Percentiles rank a stretch among this genome's conserved stretches.
Conservation (phyloP, 2,113 vertebrate species). For the Dromaius novaehollandiae region DNA sequence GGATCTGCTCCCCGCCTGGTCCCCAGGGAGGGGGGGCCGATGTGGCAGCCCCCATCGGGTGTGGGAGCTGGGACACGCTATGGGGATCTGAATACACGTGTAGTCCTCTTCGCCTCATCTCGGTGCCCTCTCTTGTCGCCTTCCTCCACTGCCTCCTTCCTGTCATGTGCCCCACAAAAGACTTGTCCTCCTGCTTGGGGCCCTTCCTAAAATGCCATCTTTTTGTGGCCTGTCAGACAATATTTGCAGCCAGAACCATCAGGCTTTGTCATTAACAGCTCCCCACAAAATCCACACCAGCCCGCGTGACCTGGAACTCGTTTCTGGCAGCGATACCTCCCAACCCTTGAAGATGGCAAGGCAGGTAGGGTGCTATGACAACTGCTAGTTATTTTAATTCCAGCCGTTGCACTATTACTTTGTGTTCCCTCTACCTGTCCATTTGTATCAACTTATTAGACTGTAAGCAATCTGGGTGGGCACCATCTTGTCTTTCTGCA, state of each 20-base stretch:
- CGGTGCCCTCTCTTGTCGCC: rapidly evolving
- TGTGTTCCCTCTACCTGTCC: not conserved
- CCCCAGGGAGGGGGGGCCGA: not conserved
- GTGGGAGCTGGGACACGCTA: too few relatives aligned
- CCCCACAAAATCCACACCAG: not conserved
- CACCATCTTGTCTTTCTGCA: not conserved
- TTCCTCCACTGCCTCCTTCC: rapidly evolving
- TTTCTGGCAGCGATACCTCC: not conserved
- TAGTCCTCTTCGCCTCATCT: not conserved
- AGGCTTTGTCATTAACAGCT: not conserved
- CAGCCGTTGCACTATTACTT: not conserved
- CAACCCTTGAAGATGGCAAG: not conserved
- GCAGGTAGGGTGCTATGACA: not conserved
- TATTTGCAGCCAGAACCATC: not conserved
- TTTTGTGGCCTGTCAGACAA: not conserved
- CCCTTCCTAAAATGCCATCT: not conserved
- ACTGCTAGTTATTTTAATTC: not conserved
- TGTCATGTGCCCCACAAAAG: not conserved
- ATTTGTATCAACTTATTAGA: not conserved
- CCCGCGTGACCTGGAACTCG: not conserved
- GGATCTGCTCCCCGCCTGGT: not conserved
- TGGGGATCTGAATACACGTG: too few relatives aligned
- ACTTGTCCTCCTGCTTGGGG: not conserved
- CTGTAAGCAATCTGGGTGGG: not conserved
- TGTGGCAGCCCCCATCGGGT: not conserved